Conservation (phyloP, 2,888 invertebrate genomes). For the Salpingus planirostris region DNA sequence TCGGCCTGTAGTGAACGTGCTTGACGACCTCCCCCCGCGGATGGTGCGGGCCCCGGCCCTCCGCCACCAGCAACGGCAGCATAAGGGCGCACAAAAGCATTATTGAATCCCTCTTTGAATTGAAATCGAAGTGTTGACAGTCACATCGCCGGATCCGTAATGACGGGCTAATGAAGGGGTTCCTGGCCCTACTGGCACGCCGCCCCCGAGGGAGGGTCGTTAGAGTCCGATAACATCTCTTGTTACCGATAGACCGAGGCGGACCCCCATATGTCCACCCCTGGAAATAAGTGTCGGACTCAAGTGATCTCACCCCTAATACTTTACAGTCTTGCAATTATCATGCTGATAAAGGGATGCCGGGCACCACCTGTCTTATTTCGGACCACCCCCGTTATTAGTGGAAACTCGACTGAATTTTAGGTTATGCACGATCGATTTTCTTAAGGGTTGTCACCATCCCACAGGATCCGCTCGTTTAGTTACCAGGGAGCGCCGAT, state of each 20-base stretch:
- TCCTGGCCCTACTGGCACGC: no score
- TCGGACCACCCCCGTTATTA: no score
- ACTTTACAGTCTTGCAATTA: no score
- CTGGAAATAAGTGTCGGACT: constrained; percentile 32
- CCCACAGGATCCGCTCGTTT: no score
- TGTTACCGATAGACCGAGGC: constrained; percentile 35
- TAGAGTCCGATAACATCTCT: constrained; percentile 41
- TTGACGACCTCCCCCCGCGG: constrained; percentile 46
- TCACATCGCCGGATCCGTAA: constrained; percentile 28
- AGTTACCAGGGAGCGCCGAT: no score
- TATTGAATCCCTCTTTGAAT: constrained; percentile 37
- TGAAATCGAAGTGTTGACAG: constrained; percentile 37
- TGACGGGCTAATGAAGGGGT: constrained; percentile 40
- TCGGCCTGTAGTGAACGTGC: constrained; percentile 54
- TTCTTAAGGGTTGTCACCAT: no score
- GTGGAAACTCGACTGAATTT: no score
- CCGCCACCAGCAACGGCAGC: constrained; percentile 4
- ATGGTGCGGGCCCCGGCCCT: constrained; percentile 54
- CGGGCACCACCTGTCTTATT: no score
- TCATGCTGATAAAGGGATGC: no score
- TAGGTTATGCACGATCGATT: no score
- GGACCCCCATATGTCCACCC: constrained; percentile 33
- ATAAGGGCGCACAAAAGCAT: constrained; percentile 7
- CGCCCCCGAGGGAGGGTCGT: constrained; percentile 35
- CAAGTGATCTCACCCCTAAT: constrained; percentile 37